Evolutionary conservation across 2,797 vertebrate species (phyloP), one percentile per base, ranked within the genome.

Genomic region (Sebastes vulpes): DNA sequence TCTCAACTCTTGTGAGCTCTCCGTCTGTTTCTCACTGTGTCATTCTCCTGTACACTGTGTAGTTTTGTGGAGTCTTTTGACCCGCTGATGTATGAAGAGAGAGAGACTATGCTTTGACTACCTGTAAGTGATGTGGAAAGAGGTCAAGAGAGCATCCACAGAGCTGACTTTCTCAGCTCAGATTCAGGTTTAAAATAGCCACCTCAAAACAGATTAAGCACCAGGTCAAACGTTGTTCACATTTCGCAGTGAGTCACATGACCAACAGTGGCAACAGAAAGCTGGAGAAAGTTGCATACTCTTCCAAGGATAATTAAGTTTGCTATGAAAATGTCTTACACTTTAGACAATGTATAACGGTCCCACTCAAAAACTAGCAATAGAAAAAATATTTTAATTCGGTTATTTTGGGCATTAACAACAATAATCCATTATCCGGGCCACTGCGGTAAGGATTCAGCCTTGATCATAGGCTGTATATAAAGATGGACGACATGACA

Each of bases 1-100:
- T 35, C 77, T 81, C 76, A 87, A 79, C 76, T 83, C 79, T 12
- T 9, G 23, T 11, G 56, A 71, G 35, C 80, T 64, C 52, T 52
- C 52, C 53, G 35, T 81, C 66, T 72, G 42, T 63, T 72, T 67
- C 78, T 79, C 20, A 1, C 61, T 1, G 11, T 74, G 18, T 56
- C 38, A 35, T 31, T 32, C 63, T 53, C 23, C 29, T 4, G 23
- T 53, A 16, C n/a, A 10, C 25, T 21, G 1, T 53, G 59, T 79
- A 26, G 60, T 75, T 65, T 67, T 32, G 69, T 60, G 68, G 23
- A 32, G 61, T 46, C 11, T 59, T 77, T 82, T 86, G 74, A 65
- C 61, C 1, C 2, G 3, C 32, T 59, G 10, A 14, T 58, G 28
- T 52, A 53, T n/a, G 25, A 48, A 20, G 14, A 53, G 29, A 73